phyloP scores from a whole-genome alignment of 2,113 vertebrate species.

The Hiodon tergisus region DNA sequence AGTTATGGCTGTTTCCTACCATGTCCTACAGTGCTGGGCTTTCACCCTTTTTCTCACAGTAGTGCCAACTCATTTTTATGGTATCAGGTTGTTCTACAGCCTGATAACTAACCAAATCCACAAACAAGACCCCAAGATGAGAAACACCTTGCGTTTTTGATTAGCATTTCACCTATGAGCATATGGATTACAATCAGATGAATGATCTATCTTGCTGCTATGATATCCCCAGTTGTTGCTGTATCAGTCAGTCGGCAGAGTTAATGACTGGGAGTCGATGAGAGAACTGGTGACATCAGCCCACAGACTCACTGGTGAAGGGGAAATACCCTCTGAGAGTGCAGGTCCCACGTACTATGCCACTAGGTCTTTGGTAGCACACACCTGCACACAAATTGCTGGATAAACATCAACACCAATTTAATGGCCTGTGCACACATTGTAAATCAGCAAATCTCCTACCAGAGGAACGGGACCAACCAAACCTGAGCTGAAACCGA shows the following conservation, averaged over 20 bases:
- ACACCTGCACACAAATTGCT: constrained; percentile 56
- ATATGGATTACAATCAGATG: not conserved
- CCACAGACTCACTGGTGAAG: constrained; percentile 44
- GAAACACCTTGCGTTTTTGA: not conserved
- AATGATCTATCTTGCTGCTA: constrained; percentile 10
- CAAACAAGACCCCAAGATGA: not conserved
- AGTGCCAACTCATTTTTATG: constrained; percentile 60
- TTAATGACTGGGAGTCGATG: constrained; percentile 25
- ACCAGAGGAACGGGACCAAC: constrained; percentile 68
- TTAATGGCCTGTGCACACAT: constrained; percentile 74
- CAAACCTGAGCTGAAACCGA: constrained; percentile 58
- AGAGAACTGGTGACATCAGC: constrained; percentile 30
- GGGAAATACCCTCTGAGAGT: constrained; percentile 47
- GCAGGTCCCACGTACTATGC: constrained; percentile 45
- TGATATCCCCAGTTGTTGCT: not conserved
- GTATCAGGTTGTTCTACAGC: constrained; percentile 50
- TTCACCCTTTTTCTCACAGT: constrained; percentile 54
- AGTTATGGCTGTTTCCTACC: constrained; percentile 42
- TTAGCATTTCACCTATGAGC: too few species aligned
- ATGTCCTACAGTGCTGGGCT: constrained; percentile 58
- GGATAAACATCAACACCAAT: constrained; percentile 74
- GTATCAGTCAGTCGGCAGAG: not conserved
- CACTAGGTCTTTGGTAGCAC: constrained; percentile 69
- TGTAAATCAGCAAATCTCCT: constrained; percentile 72
- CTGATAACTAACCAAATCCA: constrained; percentile 22